Evolutionary conservation across 2,797 vertebrate species (phyloP).

Genomic region (Numenius phaeopus): DNA sequence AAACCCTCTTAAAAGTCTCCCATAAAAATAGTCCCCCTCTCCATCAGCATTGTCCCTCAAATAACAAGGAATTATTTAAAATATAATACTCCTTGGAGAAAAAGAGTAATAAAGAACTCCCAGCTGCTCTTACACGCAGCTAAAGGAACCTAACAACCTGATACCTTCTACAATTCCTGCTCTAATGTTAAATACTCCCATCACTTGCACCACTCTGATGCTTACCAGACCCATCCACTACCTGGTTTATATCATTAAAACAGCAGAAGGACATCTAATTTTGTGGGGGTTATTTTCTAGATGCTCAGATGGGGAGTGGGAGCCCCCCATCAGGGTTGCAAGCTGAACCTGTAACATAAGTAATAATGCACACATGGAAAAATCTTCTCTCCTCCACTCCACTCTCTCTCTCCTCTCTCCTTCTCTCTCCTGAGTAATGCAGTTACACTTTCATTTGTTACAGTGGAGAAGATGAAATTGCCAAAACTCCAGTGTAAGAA

Average conservation of each 20-base stretch:
- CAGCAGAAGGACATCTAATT: background rate
- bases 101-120: background rate
- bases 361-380: background rate
- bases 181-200: background rate
- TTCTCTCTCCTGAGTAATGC: background rate
- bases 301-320: background rate
- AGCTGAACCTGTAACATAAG: background rate
- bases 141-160: background rate
- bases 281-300: background rate
- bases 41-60: background rate
- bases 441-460: background rate
- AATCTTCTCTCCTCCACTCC: background rate
- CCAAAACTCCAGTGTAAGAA: background rate
- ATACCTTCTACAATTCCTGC: background rate
- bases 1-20: background rate
- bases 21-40: background rate
- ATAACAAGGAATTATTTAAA: background rate
- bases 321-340: background rate
- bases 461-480: background rate
- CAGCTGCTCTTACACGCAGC: background rate
- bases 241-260: background rate
- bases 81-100: background rate
- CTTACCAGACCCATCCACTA: background rate
- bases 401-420: too few relatives aligned
- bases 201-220: background rate